Base-by-base conservation (phyloP, 2,888 invertebrate species). In the Cephus rjabovi region DNA sequence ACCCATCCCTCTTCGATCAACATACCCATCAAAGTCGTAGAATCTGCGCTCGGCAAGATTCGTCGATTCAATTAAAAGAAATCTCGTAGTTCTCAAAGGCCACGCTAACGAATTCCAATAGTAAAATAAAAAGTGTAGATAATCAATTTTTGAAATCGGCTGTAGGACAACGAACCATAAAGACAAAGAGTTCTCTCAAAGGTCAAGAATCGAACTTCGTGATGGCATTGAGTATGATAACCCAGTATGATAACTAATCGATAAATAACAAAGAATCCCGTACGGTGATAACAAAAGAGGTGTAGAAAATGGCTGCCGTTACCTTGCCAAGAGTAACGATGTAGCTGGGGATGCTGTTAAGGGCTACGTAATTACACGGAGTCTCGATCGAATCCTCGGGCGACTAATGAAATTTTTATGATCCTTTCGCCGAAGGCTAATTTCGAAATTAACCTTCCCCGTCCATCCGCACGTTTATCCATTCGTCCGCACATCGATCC, bases 341-440 rank as follows among this genome's bases (percentile, higher is more conserved):
- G 23, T 23, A 56, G 23, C 9, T 9, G 56, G 56, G 56, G 56
- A 56, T 56, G 56, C 56, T 56, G 56, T 23, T 71, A 87, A 84
- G 85, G 86, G 83, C 80, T 87, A 86, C 84, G 87, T 84, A 90
- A 91, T 90, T 90, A 90, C 89, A 89, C 88, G 89, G 86, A 81
- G 82, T 83, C 83, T 79, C 87, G 90, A 91, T 91, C 90, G 90
- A 90, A 90, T 89, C 85, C 85, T 83, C 86, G 87, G 85, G 81
- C 81, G 81, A 84, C 85, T 89, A 89, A 90, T 91, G 89, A 89
- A 90, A 89, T 90, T 91, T 91, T 91, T 90, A 91, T 88, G 89
- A 90, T 83, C 74, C 73, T 31, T 68, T 76, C 77, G 81, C 70
- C 76, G 76, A 83, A 83, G 56, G 56, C 9, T 23, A 56, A 56